Percentiles rank a stretch among this genome's conserved stretches.
Conservation (phyloP, 2,113 vertebrate genomes). For the Emydocephalus ijimae region DNA sequence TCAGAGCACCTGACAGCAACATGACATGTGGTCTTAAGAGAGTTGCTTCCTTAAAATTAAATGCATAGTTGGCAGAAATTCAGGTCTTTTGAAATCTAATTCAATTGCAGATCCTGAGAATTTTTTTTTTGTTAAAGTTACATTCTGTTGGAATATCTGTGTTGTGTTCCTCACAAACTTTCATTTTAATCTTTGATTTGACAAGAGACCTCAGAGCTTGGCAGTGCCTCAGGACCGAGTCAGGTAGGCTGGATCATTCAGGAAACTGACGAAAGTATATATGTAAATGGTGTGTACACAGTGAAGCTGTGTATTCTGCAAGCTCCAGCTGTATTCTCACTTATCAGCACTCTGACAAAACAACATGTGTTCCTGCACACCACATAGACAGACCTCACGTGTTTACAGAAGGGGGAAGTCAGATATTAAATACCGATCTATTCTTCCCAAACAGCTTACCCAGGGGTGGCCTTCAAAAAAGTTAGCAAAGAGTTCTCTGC, state of each 20-base stretch:
- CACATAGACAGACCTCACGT: not conserved
- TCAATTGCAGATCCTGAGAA: no score
- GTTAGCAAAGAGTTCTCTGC: no score
- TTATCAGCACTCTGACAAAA: constrained; percentile 6
- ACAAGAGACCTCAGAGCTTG: constrained; percentile 35
- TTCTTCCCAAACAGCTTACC: not conserved
- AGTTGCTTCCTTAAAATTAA: not conserved
- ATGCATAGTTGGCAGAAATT: no score
- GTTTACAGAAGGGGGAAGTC: not conserved
- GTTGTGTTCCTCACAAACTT: constrained; percentile 45
- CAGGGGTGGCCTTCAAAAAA: no score
- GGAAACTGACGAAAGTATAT: not conserved
- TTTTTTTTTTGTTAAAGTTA: not conserved
- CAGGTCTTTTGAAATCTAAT: not conserved
- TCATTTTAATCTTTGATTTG: constrained; percentile 40
- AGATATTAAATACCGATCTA: not conserved
- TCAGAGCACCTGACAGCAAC: not conserved
- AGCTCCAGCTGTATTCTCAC: not conserved
- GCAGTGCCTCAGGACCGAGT: not conserved
- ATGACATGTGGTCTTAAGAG: not conserved
- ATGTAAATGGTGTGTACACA: not conserved
- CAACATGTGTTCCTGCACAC: not conserved
- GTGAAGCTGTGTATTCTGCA: not conserved
- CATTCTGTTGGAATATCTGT: constrained; percentile 40
- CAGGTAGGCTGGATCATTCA: not conserved